Evolutionary conservation across 2,888 invertebrate genomes (phyloP).

Genomic region (Patella caerulea): DNA sequence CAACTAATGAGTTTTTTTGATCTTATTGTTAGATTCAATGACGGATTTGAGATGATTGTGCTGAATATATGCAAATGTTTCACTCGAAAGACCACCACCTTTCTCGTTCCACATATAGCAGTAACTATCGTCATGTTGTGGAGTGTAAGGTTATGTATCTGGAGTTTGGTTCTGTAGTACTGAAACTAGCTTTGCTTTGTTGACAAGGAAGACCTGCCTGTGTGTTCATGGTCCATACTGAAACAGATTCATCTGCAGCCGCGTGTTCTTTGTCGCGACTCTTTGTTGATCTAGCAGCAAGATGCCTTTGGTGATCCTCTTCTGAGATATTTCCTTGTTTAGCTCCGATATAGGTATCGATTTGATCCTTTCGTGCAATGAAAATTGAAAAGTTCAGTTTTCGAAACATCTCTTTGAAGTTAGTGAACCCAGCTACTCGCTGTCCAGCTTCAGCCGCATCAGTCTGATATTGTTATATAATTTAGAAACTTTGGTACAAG

Average conservation of each 20-base stretch:
- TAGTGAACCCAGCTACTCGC: neutral
- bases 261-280: neutral
- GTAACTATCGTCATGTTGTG: neutral
- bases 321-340: neutral
- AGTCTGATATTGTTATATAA: neutral
- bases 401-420: neutral
- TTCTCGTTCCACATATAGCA: neutral
- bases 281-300: neutral
- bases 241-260: neutral
- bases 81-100: neutral
- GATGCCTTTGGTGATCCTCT: too few species aligned
- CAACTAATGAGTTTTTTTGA: neutral
- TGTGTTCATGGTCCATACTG: neutral
- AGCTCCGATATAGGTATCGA: neutral
- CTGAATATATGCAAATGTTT: neutral
- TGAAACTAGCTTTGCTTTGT: neutral
- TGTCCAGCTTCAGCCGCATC: neutral
- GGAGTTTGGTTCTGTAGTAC: neutral
- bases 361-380: slow-evolving; percentile 2
- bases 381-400: neutral
- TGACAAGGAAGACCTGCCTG: neutral
- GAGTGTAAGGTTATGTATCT: neutral
- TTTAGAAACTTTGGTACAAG: neutral
- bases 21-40: neutral
- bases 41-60: neutral